These are phyloP conservation scores for Pteromalus puparum DNA, from an alignment of 1,140 invertebrate species.

Conservation along the genomic window DNA sequence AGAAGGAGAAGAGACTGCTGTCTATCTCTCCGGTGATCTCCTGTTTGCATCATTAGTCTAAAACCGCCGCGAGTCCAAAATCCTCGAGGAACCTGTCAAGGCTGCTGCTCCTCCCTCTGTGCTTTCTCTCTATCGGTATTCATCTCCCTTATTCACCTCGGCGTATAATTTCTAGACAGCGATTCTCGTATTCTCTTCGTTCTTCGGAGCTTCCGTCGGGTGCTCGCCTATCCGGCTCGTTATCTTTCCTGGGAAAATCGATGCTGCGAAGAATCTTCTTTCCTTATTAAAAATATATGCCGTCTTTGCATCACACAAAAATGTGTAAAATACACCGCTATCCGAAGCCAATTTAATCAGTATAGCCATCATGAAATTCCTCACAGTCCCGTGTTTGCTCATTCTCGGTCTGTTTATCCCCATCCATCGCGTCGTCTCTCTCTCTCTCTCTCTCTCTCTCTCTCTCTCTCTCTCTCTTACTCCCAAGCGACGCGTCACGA, in stretches of 20 bases:
- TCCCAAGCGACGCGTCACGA: neutral
- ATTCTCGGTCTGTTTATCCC: neutral
- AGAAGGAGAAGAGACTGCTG: neutral
- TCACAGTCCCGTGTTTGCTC: neutral
- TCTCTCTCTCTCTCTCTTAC: neutral
- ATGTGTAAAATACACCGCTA: no score
- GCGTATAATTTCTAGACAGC: neutral
- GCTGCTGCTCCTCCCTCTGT: neutral
- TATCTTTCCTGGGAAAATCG: no score
- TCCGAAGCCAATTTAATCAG: no score
- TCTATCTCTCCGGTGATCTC: slow-evolving; percentile 13
- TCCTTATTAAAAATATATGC: no score
- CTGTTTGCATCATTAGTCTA: slow-evolving; percentile 50
- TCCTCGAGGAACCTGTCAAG: slow-evolving; percentile 33
- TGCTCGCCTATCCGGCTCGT: neutral
- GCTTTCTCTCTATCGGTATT: neutral
- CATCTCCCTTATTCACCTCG: neutral
- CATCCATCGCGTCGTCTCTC: neutral
- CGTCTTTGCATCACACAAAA: no score
- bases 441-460: neutral
- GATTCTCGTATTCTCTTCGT: neutral
- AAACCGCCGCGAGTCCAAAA: slow-evolving; percentile 48
- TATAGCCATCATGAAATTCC: no score
- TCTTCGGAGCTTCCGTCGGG: neutral
- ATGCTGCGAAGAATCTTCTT: no score